A percentile compares a stretch with the other conserved stretches of the same genome.
Evolutionary conservation across 2,888 invertebrate genomes (phyloP).

Genomic region (Agrotis clavis): DNA sequence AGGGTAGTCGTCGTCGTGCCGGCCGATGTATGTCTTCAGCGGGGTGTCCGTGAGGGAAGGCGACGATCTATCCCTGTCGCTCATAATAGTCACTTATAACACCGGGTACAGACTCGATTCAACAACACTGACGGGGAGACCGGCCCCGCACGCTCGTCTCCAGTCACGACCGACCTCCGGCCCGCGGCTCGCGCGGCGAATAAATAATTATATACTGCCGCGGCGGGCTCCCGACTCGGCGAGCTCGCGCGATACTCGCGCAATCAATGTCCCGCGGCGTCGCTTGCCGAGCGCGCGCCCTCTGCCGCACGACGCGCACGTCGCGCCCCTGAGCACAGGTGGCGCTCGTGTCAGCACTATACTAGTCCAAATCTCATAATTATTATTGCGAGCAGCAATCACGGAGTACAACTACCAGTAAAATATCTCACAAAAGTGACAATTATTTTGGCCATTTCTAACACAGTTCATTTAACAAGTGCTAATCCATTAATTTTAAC

Average conservation of each 20-base stretch:
- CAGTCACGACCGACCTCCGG: constrained; percentile 88
- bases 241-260: constrained; percentile 58
- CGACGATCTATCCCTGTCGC: constrained; percentile 97
- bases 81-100: constrained; percentile 94
- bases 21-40: constrained; percentile 96
- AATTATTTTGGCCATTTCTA: background rate
- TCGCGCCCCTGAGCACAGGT: constrained; percentile 22
- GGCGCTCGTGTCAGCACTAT: constrained; percentile 39
- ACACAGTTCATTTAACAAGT: background rate
- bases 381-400: background rate
- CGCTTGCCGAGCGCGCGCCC: constrained; percentile 49
- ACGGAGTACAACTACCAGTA: background rate
- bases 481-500: background rate
- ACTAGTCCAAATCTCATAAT: background rate
- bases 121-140: constrained; percentile 85
- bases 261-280: constrained; percentile 70
- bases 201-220: constrained; percentile 80
- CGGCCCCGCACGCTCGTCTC: constrained; percentile 85
- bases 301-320: constrained; percentile 41
- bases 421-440: background rate
- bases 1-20: constrained; percentile 95
- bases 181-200: constrained; percentile 90
- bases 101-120: constrained; percentile 77
- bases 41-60: constrained; percentile 97
- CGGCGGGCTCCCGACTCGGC: constrained; percentile 64